A percentile compares a stretch with the other conserved stretches of the same genome.
These are phyloP conservation scores for Pseudopleuronectes americanus DNA, from an alignment of 2,797 vertebrate species.

Conservation along the genomic window DNA sequence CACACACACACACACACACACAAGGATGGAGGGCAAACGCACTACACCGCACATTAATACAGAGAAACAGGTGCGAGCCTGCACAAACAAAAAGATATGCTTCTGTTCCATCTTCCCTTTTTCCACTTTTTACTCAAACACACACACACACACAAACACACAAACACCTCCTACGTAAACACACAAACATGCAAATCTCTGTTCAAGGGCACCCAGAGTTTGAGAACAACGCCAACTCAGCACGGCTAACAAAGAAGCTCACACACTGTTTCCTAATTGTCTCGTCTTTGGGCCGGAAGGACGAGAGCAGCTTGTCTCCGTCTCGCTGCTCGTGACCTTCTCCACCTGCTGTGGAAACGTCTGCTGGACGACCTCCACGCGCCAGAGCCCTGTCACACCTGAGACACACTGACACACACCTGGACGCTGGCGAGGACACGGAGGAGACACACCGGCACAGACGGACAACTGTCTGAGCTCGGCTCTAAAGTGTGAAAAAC, in stretches of 20 bases:
- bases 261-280: constrained; percentile 17
- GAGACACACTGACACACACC: constrained; percentile 17
- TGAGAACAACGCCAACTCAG: constrained; percentile 62
- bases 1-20: constrained; percentile 7
- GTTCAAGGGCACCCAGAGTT: constrained; percentile 61
- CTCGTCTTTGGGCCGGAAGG: constrained; percentile 35
- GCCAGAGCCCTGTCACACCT: constrained; percentile 10
- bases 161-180: not conserved
- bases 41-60: not conserved
- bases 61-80: constrained; percentile 9
- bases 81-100: not conserved
- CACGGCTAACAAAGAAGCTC: constrained; percentile 12
- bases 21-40: not conserved
- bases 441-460: not conserved
- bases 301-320: constrained; percentile 3
- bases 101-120: not conserved
- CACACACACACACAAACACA: not conserved
- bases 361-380: not conserved
- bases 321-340: constrained; percentile 30
- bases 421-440: constrained; percentile 17
- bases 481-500: no score
- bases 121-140: constrained; percentile 5
- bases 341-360: not conserved
- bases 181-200: constrained; percentile 51
- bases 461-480: no score